phyloP scores from a whole-genome alignment of 2,113 vertebrate genomes.

The Gymnogyps californianus region DNA sequence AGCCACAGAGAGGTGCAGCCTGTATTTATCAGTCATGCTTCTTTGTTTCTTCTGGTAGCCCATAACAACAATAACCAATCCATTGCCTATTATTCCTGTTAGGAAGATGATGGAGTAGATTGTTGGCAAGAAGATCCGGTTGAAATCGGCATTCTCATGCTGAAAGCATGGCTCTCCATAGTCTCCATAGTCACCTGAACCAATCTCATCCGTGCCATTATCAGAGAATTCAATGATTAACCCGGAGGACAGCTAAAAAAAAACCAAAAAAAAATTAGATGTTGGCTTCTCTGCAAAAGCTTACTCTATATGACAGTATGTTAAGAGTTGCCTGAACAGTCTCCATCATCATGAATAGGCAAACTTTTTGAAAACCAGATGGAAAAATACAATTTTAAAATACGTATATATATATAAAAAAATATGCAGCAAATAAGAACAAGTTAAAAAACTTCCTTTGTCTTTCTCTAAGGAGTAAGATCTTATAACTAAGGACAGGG shows the following conservation, averaged over 20 bases:
- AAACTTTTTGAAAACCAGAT: not conserved
- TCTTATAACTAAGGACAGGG: not conserved
- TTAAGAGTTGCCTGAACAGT: not conserved
- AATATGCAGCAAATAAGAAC: not conserved
- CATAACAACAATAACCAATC: constrained; percentile 93
- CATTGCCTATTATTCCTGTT: constrained; percentile 91
- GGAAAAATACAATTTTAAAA: not conserved
- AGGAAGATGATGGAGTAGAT: constrained; percentile 92
- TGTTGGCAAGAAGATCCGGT: constrained; percentile 87
- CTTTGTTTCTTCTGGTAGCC: constrained; percentile 93
- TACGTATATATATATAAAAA: not conserved
- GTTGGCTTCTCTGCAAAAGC: not conserved
- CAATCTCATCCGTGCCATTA: constrained; percentile 74
- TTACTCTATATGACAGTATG: not conserved
- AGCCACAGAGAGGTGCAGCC: constrained; percentile 93
- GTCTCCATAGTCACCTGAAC: constrained; percentile 75
- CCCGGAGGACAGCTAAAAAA: constrained; percentile 63
- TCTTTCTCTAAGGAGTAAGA: not conserved
- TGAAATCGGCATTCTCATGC: constrained; percentile 78
- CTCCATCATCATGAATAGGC: not conserved
- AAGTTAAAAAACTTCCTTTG: not conserved
- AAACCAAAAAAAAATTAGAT: not conserved
- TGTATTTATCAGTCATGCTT: constrained; percentile 97
- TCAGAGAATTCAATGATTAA: constrained; percentile 65
- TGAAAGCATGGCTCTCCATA: constrained; percentile 75